A percentile compares a stretch with the other conserved stretches of the same genome.
Conservation (phyloP, 2,113 vertebrate species). For the Chaetodon trifascialis region DNA sequence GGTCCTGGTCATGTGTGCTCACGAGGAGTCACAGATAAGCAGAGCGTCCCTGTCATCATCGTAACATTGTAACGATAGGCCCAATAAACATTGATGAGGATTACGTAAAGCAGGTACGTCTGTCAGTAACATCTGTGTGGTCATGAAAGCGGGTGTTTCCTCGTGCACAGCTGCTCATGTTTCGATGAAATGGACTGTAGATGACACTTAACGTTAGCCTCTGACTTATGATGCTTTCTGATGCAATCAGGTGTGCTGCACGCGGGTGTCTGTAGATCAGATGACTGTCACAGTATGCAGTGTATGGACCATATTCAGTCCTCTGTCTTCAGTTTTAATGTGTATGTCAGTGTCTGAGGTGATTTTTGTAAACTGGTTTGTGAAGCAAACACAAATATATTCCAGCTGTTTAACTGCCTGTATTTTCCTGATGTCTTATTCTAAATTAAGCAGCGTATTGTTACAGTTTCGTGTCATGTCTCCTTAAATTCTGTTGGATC, state of each 20-base stretch:
- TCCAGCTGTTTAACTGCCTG: not conserved
- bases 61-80: too few species aligned
- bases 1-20: too few species aligned
- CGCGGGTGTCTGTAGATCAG: not conserved
- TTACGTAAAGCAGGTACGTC: too few species aligned
- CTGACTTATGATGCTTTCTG: slow-evolving; percentile 6
- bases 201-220: not conserved
- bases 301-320: not conserved
- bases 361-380: not conserved
- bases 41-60: too few species aligned
- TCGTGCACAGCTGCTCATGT: not conserved
- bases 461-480: not conserved
- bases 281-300: not conserved
- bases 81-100: too few species aligned
- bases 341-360: not conserved
- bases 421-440: not conserved
- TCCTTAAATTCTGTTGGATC: not conserved
- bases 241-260: not conserved
- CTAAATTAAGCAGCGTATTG: not conserved
- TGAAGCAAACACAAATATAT: not conserved
- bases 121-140: too few species aligned
- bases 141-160: too few species aligned
- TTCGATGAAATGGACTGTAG: not conserved
- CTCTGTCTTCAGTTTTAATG: not conserved
- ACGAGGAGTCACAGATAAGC: too few species aligned